These are phyloP conservation scores for Mirza zaza DNA, from an alignment of 2,113 vertebrate genomes.

Conservation along the genomic window DNA sequence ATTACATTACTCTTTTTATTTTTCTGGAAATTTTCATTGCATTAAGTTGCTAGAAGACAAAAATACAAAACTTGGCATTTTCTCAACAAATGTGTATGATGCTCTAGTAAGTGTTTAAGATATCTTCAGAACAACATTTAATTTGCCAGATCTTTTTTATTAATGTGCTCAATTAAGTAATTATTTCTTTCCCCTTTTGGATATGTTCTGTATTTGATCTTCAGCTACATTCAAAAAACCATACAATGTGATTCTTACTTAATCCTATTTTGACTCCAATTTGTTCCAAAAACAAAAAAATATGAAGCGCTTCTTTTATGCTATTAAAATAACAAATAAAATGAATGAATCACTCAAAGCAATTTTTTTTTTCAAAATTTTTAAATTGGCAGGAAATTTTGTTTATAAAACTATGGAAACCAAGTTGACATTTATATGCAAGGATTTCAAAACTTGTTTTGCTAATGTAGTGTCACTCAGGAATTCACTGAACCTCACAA, in stretches of 20 bases:
- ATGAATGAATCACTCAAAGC: constrained; percentile 3
- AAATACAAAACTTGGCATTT: constrained; percentile 54
- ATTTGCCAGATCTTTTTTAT: constrained; percentile 47
- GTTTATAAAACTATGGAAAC: constrained; percentile 55
- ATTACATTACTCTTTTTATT: neutral
- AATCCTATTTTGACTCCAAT: constrained; percentile 23
- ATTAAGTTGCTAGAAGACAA: constrained; percentile 18
- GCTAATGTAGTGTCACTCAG: constrained; percentile 8
- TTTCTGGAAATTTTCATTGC: constrained; percentile 2
- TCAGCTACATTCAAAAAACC: constrained; percentile 38
- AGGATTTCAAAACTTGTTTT: constrained; percentile 44
- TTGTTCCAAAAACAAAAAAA: constrained; percentile 36
- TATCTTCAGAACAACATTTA: constrained; percentile 36
- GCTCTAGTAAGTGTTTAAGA: constrained; percentile 6
- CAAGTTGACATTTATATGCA: constrained; percentile 32
- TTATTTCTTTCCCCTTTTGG: constrained; percentile 5
- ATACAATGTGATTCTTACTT: constrained; percentile 23
- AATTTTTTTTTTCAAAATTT: constrained; percentile 28
- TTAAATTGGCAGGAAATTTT: constrained; percentile 60
- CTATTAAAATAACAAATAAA: constrained; percentile 42
- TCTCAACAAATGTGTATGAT: neutral
- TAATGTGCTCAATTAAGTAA: constrained; percentile 14
- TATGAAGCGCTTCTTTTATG: constrained; percentile 31
- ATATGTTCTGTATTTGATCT: constrained; percentile 31
- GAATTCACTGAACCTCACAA: neutral